Conservation (phyloP, 2,797 vertebrate species). For the Lepidocolaptes lacrymiger region DNA sequence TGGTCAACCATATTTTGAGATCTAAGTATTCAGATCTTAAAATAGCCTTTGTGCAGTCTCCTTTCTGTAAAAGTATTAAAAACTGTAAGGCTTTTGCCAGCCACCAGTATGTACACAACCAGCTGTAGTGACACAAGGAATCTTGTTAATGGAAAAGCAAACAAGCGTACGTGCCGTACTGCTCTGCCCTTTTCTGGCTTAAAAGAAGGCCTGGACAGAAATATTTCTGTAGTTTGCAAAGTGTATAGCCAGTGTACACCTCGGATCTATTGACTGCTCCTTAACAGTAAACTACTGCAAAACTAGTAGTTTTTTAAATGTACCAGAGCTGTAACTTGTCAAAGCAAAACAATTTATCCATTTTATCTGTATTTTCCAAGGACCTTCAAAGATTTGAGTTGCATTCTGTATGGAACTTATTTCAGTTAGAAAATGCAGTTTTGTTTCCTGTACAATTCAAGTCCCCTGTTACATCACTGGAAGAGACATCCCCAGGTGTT, state of each 20-base stretch:
- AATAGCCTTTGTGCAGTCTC: neutral
- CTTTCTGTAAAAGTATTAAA: neutral
- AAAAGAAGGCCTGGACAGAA: neutral
- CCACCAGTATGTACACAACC: neutral
- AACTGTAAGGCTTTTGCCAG: neutral
- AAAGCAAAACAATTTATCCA: neutral
- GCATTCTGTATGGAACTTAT: fast-evolving
- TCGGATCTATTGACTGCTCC: fast-evolving
- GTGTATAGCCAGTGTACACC: neutral
- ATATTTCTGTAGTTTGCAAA: neutral
- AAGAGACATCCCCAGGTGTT: neutral
- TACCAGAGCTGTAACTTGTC: neutral
- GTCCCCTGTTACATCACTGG: neutral
- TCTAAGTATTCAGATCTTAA: neutral
- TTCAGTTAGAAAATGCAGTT: neutral
- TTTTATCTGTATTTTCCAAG: neutral
- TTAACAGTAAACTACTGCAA: neutral
- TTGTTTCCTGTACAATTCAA: neutral
- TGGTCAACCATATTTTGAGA: neutral
- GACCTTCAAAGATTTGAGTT: neutral
- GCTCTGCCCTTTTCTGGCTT: neutral
- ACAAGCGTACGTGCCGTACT: neutral
- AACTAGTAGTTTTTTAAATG: neutral
- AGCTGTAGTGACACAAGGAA: neutral
- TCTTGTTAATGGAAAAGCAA: neutral